Base-by-base conservation (phyloP, 2,888 invertebrate genomes). In the Agrotis ipsilon region DNA sequence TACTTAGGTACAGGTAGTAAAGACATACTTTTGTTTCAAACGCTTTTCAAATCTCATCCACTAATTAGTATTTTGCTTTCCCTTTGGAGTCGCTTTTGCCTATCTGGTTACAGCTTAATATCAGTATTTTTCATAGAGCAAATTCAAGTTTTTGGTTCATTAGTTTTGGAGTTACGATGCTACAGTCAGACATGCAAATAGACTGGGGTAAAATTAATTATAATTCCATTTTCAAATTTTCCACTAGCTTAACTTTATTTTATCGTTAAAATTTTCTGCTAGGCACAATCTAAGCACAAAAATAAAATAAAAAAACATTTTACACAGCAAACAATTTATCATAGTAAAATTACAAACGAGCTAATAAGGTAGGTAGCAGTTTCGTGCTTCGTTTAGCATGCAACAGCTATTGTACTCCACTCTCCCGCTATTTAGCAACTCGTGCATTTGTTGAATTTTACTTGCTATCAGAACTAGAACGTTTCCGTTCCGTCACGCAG, bases 371-470 rank as follows among this genome's bases (percentile, higher is more conserved):
- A 65, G 39, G 57, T 68, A 27, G 19, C 59, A 76, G 69, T 72
- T 77, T 68, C 57, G 62, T 76, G 73, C 71, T 59, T 51, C 64
- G 72, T 63, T 60, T 68, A 85, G 68, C 80, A 68, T 74, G 72
- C 68, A 76, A 76, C 62, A 69, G 46, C 68, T 57, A 65, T 75
- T 79, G 70, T 75, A 62, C 55, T 60, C 68, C 72, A 62, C 55
- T 60, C 68, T 60, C 55, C 21, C 46, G 62, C 76, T 73, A 72
- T 82, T 82, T 85, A 82, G 68, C 65, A 68, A 75, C 71, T 67
- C 54, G 65, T 68, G 72, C 73, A 73, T 69, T 76, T 63, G 82
- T 78, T 68, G 57, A 73, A 78, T 78, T 79, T 79, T 78, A 72
- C 57, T 60, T 19, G 62, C 46, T 27, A 79, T 81, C 61, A 55